Base-by-base conservation (phyloP, 2,888 invertebrate genomes). In the Drosophila incognita region DNA sequence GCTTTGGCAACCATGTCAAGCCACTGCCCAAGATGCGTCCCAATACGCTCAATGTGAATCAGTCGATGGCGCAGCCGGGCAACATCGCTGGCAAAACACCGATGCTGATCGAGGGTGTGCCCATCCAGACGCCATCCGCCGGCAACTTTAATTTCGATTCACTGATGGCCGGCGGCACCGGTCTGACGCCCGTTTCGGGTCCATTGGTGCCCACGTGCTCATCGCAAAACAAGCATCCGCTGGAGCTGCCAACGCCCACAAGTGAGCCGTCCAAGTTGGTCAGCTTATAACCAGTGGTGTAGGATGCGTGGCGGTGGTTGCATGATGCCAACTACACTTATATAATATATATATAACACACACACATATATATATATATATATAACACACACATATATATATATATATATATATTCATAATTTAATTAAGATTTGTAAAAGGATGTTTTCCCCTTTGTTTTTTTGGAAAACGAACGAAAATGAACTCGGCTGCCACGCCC, bases 91-190 rank as follows among this genome's bases (percentile, higher is more conserved):
- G 84, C 54, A 91, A 90, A 74, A 93, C 75, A n/a, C 92, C 94
- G 77, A 94, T 95, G 81, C 96, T 96, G 89, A 95, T 96, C 75
- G 95, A 96, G 38, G 98, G 97, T 66, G 95, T 98, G 77, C 95
- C 97, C 85, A 97, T 98, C 88, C 96, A 96, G 76, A 97, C 97
- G 15, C 98, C 98, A 0, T 97, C 97, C 74, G 96, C 96, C 87
- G 98, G 97, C 59, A 96, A 96, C 84, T 97, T 98, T 93, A 98
- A 97, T 93, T 98, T 97, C 92, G 98, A 98, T 90, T 97, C 97
- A 82, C 94, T 98, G 72, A 97, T 98, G 97, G 98, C 97, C 87
- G 98, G 98, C 59, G 98, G 98, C 88, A 98, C 98, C 3, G 98
- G 98, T 0, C 94, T 98, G 57, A 98, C 98, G 10, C 98, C 98